These are phyloP conservation scores for Pinna nobilis DNA, from an alignment of 1,140 invertebrate species.

Conservation along the genomic window DNA sequence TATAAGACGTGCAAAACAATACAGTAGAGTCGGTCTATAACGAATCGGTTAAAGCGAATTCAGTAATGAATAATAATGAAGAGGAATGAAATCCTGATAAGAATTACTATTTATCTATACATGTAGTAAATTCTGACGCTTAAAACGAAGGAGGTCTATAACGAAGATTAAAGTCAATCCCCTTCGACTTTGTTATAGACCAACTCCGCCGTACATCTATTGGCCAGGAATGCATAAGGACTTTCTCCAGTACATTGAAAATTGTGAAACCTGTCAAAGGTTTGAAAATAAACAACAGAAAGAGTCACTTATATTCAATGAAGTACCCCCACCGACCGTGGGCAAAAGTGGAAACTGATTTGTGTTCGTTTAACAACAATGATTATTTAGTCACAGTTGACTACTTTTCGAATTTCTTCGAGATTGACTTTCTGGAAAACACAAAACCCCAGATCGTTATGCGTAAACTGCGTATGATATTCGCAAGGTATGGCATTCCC, in stretches of 20 bases:
- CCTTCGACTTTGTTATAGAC: too few species aligned
- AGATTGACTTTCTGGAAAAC: conserved; percentile 3
- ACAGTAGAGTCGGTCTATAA: too few species aligned
- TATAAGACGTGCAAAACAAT: conserved; percentile 5
- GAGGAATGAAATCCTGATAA: too few species aligned
- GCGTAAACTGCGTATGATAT: not conserved
- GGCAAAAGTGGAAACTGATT: conserved; percentile 18
- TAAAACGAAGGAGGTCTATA: too few species aligned
- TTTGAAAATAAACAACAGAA: conserved; percentile 2
- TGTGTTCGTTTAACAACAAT: conserved; percentile 10
- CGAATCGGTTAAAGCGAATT: too few species aligned
- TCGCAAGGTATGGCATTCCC: conserved; percentile 21
- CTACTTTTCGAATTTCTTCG: conserved; percentile 26
- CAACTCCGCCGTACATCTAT: not conserved
- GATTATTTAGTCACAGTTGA: conserved; percentile 17
- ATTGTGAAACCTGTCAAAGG: conserved; percentile 10
- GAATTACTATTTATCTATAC: too few species aligned
- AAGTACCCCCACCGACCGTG: conserved; percentile 11
- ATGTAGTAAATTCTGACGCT: too few species aligned
- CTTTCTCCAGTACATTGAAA: not conserved
- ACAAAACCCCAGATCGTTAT: conserved; percentile 11
- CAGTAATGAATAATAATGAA: too few species aligned
- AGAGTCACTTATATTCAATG: conserved; percentile 16
- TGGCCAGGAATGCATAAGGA: conserved; percentile 19
- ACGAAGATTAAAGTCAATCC: too few species aligned